Base-by-base conservation (phyloP, 2,888 invertebrate genomes). In the Colostygia pectinataria region DNA sequence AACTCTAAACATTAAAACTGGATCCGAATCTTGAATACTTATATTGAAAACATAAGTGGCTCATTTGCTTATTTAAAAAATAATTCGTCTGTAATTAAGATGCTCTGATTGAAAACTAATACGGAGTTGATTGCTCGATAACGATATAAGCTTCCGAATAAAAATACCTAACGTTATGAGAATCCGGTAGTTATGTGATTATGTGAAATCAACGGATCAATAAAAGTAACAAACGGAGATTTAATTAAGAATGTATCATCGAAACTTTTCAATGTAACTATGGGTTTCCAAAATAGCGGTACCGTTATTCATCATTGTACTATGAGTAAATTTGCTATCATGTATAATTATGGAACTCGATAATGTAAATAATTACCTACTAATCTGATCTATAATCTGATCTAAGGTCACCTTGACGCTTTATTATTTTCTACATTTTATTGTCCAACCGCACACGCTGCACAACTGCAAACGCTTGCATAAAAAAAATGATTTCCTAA, bases 191-290 rank as follows among this genome's bases (percentile, higher is more conserved):
- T 65, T 56, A 55, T 56, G 60, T 63, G 57, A 58, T 63, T 64
- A 63, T 25, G 6, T 36, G 53, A 49, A 70, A 70, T 67, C 66
- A 68, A 71, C 57, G 53, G 60, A 66, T 63, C 59, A 57, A 59
- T 54, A 70, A 60, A 57, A 57, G 42, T 74, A 73, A 71, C 71
- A 77, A 81, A 84, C 69, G 59, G 61, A 74, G 69, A 80, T 82
- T 87, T 86, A 84, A 88, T 87, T 88, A 79, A 80, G 83, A 81
- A 80, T 69, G 64, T 74, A 80, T 80, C 72, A 68, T 66, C 68
- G 62, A 44, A 71, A 75, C 71, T 70, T 64, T 74, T 78, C 66
- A 69, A 72, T 77, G 1, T 31, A 13, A 24, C 7, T n/a, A 6
- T 8, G 13, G 5, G 24, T 24, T 15, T 12, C 5, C 0, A 27